Evolutionary conservation across 2,797 vertebrate species (phyloP).

Genomic region (Manis crassicaudata): DNA sequence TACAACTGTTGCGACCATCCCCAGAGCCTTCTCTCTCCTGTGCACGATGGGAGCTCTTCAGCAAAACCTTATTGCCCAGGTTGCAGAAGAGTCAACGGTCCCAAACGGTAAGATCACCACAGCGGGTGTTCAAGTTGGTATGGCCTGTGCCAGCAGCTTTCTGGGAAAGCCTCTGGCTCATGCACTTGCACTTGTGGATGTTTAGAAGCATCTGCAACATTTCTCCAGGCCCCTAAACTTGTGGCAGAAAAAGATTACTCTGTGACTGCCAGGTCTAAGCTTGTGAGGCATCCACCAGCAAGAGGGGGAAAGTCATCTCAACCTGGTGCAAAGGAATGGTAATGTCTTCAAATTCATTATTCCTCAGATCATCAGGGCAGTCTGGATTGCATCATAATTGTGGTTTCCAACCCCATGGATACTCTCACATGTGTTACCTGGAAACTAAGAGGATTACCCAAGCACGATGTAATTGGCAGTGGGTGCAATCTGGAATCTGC

Average conservation of each 20-base stretch:
- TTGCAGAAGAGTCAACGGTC: conserved; percentile 72
- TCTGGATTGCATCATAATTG: not conserved
- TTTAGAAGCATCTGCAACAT: not conserved
- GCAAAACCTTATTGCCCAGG: conserved; percentile 90
- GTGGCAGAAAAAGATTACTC: not conserved
- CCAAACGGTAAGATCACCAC: conserved; percentile 92
- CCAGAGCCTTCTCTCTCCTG: not conserved
- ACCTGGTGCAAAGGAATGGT: not conserved
- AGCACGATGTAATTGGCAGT: not conserved
- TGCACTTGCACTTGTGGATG: not conserved
- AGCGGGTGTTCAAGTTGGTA: conserved; percentile 93
- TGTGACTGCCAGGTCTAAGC: not conserved
- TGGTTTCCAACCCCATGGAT: not conserved
- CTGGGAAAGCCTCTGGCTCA: conserved; percentile 84
- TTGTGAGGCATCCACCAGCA: not conserved
- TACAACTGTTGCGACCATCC: accelerated
- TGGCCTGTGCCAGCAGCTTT: conserved; percentile 93
- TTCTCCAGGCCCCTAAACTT: not conserved
- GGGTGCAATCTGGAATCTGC: not conserved
- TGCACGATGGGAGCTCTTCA: conserved; percentile 90
- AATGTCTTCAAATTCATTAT: not conserved
- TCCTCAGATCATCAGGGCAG: not conserved
- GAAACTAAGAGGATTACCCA: not conserved
- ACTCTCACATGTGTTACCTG: not conserved
- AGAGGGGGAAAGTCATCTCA: too few relatives aligned